Base-by-base conservation (phyloP, 2,797 vertebrate genomes). In the Acanthornis magna region DNA sequence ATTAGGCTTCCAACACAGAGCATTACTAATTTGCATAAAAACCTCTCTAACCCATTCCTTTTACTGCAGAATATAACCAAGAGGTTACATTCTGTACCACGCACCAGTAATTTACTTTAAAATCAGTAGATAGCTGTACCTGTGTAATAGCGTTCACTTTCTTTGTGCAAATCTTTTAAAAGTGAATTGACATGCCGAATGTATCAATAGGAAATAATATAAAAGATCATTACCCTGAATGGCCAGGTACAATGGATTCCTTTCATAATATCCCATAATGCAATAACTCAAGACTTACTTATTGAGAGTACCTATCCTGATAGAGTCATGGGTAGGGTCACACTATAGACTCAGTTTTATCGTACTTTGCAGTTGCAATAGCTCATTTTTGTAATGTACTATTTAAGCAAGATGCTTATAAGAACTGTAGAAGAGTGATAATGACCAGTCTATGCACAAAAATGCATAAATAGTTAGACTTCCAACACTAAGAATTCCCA, bases 1-100 rank as follows among this genome's bases (percentile, higher is more conserved):
- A 98, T 98, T 98, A 98, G 97, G 95, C 97, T 98, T 98, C 97
- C 97, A 98, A 98, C 97, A 98, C 96, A 98, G 97, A 98, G 95
- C 96, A 93, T 97, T 97, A 86, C 96, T 97, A 91, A 98, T 98
- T 98, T 98, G 94, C 98, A 98, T 98, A 97, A 98, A 98, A 98
- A 97, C 96, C 97, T 98, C 96, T 98, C 97, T 97, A 97, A 96
- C 97, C 96, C 95, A 96, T 97, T 97, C 94, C 95, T 98, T 98
- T 98, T 96, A 97, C 92, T 91, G 91, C 72, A 94, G 96, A 97
- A 96, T 96, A 97, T 97, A 98, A 98, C 97, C 96, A 97, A 97
- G 97, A 98, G 97, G 98, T 98, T 98, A 97, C 93, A 97, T 98
- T 98, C 97, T 93, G 90, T 97, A 97, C 96, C 97, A 97, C 34